These are phyloP conservation scores for Platalea minor DNA, from an alignment of 2,797 vertebrate genomes.

Conservation along the genomic window DNA sequence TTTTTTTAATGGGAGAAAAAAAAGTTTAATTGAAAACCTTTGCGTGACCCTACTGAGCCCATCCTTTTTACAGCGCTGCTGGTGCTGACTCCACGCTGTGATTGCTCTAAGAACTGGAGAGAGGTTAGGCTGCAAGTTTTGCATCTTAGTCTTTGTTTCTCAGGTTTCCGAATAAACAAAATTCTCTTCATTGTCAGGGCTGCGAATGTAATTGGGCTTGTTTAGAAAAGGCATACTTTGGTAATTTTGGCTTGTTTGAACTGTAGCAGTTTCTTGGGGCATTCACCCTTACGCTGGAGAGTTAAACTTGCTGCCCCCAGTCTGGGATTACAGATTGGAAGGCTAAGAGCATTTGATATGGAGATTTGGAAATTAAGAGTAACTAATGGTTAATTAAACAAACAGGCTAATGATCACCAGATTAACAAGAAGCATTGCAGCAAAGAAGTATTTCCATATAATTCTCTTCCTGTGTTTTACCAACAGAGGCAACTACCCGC, in stretches of 20 bases:
- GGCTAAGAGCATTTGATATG: background rate
- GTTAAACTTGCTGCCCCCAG: background rate
- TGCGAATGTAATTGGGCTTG: background rate
- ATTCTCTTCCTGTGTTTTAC: background rate
- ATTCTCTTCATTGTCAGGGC: background rate
- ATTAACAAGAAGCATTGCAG: background rate
- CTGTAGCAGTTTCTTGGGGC: background rate
- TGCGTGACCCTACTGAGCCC: background rate
- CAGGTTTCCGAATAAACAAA: background rate
- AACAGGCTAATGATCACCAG: background rate
- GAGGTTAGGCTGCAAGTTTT: background rate
- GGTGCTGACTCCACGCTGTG: background rate
- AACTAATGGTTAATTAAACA: background rate
- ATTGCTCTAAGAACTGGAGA: background rate
- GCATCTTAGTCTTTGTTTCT: background rate
- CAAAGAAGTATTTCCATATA: background rate
- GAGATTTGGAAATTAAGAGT: background rate
- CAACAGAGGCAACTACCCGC: background rate
- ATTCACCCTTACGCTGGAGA: background rate
- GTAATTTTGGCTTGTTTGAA: background rate
- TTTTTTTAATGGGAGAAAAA: background rate
- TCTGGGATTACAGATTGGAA: background rate
- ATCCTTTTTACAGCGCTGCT: background rate
- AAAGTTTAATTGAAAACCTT: background rate
- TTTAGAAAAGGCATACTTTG: background rate